These are phyloP conservation scores for Amphibalanus amphitrite DNA, from an alignment of 1,140 invertebrate species.

Conservation along the genomic window DNA sequence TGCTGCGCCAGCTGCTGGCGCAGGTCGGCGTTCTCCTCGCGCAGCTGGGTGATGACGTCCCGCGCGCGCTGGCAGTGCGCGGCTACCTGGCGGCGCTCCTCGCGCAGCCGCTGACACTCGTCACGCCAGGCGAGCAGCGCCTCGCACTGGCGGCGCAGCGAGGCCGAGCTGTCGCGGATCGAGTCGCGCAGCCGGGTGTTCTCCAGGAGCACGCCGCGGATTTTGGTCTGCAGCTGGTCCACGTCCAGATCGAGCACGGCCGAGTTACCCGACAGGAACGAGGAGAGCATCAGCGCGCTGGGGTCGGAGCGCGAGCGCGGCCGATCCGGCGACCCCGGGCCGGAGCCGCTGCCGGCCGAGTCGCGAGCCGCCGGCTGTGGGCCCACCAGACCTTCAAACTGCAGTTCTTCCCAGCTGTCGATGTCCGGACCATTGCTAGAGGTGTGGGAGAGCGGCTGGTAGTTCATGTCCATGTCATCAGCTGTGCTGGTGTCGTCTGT, in stretches of 20 bases:
- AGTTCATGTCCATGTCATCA: too few relatives aligned
- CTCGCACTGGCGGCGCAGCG: background rate
- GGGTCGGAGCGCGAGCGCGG: background rate
- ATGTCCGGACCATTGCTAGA: too few relatives aligned
- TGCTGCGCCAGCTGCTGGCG: background rate
- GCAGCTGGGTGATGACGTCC: background rate
- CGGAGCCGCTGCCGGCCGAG: too few relatives aligned
- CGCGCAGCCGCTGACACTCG: background rate
- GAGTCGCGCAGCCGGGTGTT: background rate
- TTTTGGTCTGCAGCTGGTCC: background rate
- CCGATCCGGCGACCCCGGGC: background rate
- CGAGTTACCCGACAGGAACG: background rate
- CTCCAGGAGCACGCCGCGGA: background rate
- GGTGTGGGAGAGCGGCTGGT: too few relatives aligned
- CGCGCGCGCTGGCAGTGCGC: background rate
- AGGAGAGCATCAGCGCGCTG: background rate
- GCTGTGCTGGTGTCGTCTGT: too few relatives aligned
- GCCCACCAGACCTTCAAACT: background rate
- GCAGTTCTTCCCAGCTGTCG: background rate
- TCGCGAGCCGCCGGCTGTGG: background rate
- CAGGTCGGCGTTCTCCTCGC: background rate
- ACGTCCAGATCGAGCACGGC: background rate
- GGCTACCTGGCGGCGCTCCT: background rate
- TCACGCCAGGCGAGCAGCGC: background rate
- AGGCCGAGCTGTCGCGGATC: background rate